Percentiles rank a stretch among this genome's conserved stretches.
Evolutionary conservation across 2,888 invertebrate species (phyloP).

Genomic region (Resseliella maxima): DNA sequence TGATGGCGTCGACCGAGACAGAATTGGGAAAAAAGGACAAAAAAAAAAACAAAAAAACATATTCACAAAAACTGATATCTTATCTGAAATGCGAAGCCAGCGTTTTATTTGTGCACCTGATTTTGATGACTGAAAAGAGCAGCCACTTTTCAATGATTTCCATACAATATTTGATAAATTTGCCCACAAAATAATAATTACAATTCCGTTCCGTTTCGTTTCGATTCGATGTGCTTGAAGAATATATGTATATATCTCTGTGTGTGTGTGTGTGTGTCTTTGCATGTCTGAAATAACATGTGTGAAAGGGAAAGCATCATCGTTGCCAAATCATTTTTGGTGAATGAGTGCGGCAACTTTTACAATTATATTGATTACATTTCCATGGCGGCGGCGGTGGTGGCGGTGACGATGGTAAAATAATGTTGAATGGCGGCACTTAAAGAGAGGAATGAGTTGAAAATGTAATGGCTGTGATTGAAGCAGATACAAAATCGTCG

Average conservation of each 20-base stretch:
- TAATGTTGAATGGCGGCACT: neutral
- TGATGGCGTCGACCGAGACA: constrained; percentile 3
- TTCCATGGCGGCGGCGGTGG: constrained; percentile 18
- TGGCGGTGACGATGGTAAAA: neutral
- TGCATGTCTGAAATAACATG: neutral
- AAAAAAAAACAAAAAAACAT: neutral
- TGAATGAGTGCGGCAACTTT: neutral
- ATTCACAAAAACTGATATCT: constrained; percentile 7
- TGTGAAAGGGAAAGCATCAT: neutral
- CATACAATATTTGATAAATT: constrained; percentile 51
- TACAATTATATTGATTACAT: constrained; percentile 43
- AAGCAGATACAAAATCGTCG: constrained; percentile 44
- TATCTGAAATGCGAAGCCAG: constrained; percentile 24
- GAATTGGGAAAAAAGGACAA: neutral
- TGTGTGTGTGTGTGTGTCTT: neutral
- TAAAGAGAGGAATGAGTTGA: neutral
- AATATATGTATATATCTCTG: neutral
- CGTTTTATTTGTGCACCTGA: constrained; percentile 38
- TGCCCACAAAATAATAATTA: constrained; percentile 43
- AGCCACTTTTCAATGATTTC: constrained; percentile 44
- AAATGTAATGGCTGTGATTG: constrained; percentile 16
- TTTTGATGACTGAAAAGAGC: constrained; percentile 51
- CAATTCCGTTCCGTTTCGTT: constrained; percentile 19
- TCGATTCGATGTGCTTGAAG: neutral
- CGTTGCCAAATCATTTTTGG: constrained; percentile 18